Evolutionary conservation across 2,888 invertebrate genomes (phyloP).

Genomic region (Caenorhabditis becei): DNA sequence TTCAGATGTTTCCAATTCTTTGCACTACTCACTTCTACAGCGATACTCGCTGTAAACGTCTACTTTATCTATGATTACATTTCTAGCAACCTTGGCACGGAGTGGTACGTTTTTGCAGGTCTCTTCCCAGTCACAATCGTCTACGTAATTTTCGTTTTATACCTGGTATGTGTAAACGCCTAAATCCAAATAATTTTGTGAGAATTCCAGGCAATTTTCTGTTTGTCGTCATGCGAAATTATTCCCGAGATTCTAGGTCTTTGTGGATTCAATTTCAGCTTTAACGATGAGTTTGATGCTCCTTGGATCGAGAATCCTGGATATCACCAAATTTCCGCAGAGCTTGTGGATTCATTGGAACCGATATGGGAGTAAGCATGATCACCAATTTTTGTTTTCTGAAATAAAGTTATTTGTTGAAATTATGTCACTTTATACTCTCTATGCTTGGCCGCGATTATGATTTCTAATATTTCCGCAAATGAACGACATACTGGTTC

Average conservation of each 20-base stretch:
- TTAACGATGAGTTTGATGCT: conserved; percentile 50
- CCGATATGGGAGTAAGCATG: too few relatives aligned
- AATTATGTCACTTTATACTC: too few relatives aligned
- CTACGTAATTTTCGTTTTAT: conserved; percentile 88
- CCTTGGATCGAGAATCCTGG: too few relatives aligned
- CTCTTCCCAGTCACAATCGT: conserved; percentile 85
- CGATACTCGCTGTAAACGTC: conserved; percentile 89
- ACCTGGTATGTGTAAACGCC: conserved; percentile 85
- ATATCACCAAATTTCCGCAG: too few relatives aligned
- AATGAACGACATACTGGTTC: too few relatives aligned
- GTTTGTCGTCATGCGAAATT: conserved; percentile 66
- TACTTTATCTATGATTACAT: conserved; percentile 88
- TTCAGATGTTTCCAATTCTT: conserved; percentile 85
- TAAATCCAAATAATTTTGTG: background rate
- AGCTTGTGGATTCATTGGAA: too few relatives aligned
- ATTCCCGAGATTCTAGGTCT: conserved; percentile 58
- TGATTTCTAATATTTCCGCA: too few relatives aligned
- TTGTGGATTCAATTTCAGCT: conserved; percentile 57
- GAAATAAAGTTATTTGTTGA: too few relatives aligned
- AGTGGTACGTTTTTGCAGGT: conserved; percentile 83
- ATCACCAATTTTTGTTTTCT: too few relatives aligned
- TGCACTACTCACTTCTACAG: conserved; percentile 86
- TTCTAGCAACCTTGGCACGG: conserved; percentile 66
- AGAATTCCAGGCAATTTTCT: conserved; percentile 69
- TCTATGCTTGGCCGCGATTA: too few relatives aligned